These are phyloP conservation scores for Panzeria rudis DNA, from an alignment of 2,888 invertebrate genomes.

Conservation along the genomic window DNA sequence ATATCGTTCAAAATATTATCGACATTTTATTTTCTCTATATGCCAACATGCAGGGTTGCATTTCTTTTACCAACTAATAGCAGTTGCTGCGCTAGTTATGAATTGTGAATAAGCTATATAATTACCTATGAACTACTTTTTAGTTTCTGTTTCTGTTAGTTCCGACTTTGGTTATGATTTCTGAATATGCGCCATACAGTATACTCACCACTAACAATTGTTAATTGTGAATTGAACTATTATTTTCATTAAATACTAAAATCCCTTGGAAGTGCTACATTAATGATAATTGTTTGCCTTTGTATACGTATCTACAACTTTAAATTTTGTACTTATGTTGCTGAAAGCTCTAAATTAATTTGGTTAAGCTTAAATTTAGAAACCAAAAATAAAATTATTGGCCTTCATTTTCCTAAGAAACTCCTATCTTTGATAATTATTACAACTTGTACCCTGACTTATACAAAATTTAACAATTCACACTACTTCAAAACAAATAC, in stretches of 20 bases:
- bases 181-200: no score
- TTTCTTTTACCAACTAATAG: no score
- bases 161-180: no score
- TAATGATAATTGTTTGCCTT: constrained; percentile 8
- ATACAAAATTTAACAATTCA: constrained; percentile 27
- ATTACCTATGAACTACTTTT: no score
- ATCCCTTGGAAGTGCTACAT: background rate
- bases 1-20: no score
- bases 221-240: no score
- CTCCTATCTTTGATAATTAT: constrained; percentile 29
- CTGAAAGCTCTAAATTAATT: constrained; percentile 38
- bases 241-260: background rate
- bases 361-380: constrained; percentile 38
- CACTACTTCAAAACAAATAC: background rate
- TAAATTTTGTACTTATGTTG: background rate
- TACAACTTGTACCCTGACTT: constrained; percentile 14
- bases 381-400: constrained; percentile 23
- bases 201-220: no score
- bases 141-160: no score
- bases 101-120: no score
- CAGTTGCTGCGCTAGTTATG: no score
- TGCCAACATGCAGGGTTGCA: no score
- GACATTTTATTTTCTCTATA: no score
- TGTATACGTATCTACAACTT: constrained; percentile 12
- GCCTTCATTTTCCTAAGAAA: constrained; percentile 62